Conservation (phyloP, 1,140 invertebrate genomes). For the Meloidogyne chitwoodi region DNA sequence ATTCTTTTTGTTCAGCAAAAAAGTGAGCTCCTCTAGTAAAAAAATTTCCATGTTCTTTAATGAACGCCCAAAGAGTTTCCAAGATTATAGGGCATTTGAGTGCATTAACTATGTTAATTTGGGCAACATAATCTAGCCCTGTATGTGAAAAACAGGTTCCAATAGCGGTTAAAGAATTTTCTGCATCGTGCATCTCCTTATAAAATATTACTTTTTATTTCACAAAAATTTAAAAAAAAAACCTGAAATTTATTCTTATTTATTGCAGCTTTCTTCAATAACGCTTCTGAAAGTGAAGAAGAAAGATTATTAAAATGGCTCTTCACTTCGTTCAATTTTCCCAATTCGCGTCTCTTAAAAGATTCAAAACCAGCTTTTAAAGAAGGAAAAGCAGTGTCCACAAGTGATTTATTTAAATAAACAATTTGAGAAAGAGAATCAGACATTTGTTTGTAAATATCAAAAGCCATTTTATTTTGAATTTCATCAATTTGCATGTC, state of each 20-base stretch:
- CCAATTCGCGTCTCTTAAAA: conserved; percentile 39
- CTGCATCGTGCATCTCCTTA: conserved; percentile 45
- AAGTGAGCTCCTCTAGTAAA: conserved; percentile 47
- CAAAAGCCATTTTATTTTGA: conserved; percentile 18
- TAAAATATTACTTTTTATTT: too few relatives aligned
- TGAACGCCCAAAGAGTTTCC: conserved; percentile 55
- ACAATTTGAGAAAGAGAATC: conserved; percentile 54
- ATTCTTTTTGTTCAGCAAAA: conserved; percentile 49
- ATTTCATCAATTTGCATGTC: conserved; percentile 35
- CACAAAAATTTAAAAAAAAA: background rate
- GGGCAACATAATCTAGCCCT: conserved; percentile 55
- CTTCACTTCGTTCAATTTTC: conserved; percentile 45
- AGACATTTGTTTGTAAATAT: conserved; percentile 41
- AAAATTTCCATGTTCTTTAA: conserved; percentile 45
- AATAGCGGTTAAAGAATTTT: conserved; percentile 53
- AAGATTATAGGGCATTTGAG: conserved; percentile 50
- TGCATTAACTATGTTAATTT: conserved; percentile 53
- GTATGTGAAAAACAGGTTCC: conserved; percentile 59
- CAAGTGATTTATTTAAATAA: conserved; percentile 42
- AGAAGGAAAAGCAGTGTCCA: conserved; percentile 48
- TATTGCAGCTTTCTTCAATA: conserved; percentile 50
- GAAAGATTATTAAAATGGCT: conserved; percentile 51
- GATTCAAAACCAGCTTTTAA: conserved; percentile 22
- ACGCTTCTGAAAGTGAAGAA: conserved; percentile 44
- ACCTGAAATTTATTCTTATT: conserved; percentile 33